Evolutionary conservation across 2,113 vertebrate species (phyloP).

Genomic region (Perognathus longimembris): DNA sequence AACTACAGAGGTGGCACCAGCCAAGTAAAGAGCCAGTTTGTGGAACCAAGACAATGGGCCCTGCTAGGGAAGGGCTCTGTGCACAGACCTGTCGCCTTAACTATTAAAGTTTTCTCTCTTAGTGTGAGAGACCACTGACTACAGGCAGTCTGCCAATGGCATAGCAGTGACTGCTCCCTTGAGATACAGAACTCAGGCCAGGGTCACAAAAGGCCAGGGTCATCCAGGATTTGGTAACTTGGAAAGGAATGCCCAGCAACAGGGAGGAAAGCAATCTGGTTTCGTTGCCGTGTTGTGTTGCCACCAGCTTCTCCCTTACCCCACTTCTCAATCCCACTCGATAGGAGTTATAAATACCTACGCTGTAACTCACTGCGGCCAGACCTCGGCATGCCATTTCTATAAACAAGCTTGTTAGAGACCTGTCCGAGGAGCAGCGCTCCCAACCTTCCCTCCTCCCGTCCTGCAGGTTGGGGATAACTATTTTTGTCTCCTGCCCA

Average conservation of each 20-base stretch:
- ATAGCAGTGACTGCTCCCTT: not conserved
- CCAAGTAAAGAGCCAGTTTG: not conserved
- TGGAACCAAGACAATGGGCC: not conserved
- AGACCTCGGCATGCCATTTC: slow-evolving; percentile 63
- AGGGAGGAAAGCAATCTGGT: not conserved
- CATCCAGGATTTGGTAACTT: slow-evolving; percentile 34
- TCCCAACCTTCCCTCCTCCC: not conserved
- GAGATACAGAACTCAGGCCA: slow-evolving; percentile 7
- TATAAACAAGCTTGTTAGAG: slow-evolving; percentile 67
- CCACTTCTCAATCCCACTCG: slow-evolving; percentile 58
- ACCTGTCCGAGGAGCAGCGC: slow-evolving; percentile 50
- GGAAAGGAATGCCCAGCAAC: slow-evolving; percentile 35
- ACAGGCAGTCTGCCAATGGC: not conserved
- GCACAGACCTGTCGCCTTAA: not conserved
- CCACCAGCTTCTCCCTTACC: slow-evolving; percentile 28
- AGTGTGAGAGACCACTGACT: not conserved
- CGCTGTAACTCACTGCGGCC: slow-evolving; percentile 56
- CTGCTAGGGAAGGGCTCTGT: not conserved
- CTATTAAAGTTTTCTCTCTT: not conserved
- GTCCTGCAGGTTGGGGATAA: slow-evolving; percentile 76
- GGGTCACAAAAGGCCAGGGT: slow-evolving; percentile 44
- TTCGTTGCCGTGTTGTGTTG: slow-evolving; percentile 56
- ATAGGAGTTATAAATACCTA: slow-evolving; percentile 70
- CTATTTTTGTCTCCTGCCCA: slow-evolving; percentile 62
- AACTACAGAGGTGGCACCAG: not conserved